A percentile compares a stretch with the other conserved stretches of the same genome.
Evolutionary conservation across 2,888 invertebrate genomes (phyloP).

Genomic region (Drosophila bunnanda): DNA sequence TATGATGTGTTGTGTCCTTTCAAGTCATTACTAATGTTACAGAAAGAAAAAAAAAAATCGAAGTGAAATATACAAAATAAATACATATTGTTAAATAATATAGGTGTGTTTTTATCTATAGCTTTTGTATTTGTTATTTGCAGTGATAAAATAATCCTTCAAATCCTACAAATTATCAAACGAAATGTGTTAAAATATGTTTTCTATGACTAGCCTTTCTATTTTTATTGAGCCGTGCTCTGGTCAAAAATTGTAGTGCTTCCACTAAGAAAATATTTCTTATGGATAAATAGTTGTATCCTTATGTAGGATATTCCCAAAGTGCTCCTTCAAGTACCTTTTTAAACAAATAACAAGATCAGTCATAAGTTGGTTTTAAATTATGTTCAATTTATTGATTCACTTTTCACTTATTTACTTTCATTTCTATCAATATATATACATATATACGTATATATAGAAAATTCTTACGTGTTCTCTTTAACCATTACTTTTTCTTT

Average conservation of each 20-base stretch:
- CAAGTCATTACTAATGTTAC: constrained; percentile 44
- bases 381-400: constrained; percentile 44
- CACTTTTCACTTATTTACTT: constrained; percentile 38
- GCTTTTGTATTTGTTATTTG: neutral
- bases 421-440: constrained; percentile 23
- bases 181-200: no score
- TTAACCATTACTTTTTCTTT: neutral
- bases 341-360: neutral
- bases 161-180: no score
- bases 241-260: no score
- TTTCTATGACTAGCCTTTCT: no score
- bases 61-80: constrained; percentile 9
- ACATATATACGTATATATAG: constrained; percentile 7
- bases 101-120: neutral
- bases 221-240: no score
- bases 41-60: neutral
- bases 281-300: no score
- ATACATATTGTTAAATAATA: constrained; percentile 40
- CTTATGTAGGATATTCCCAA: no score
- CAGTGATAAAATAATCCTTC: neutral
- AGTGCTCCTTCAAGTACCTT: no score
- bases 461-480: constrained; percentile 25
- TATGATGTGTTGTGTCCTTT: constrained; percentile 22
- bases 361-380: constrained; percentile 10
- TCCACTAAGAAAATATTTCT: no score